These are phyloP conservation scores for Drosophila rellima DNA, from an alignment of 2,888 invertebrate genomes.

Conservation along the genomic window DNA sequence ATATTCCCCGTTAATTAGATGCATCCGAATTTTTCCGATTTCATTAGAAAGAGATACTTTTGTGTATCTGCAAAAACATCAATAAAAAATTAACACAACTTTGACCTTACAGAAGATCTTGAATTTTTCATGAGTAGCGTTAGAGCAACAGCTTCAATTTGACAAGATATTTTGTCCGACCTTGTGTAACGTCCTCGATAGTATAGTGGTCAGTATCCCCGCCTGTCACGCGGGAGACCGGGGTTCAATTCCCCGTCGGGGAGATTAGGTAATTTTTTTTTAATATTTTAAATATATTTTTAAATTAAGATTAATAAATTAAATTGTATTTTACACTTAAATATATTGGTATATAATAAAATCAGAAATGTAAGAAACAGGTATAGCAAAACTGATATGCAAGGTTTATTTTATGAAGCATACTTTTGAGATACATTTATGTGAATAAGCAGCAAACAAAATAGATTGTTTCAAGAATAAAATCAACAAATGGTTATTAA, in stretches of 20 bases:
- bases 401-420: background rate
- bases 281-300: background rate
- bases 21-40: background rate
- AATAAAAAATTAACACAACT: background rate
- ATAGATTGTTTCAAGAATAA: no score
- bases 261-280: conserved; percentile 22
- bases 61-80: background rate
- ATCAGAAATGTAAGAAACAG: background rate
- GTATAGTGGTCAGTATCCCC: conserved; percentile 72
- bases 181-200: conserved; percentile 41
- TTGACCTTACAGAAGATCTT: background rate
- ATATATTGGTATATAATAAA: background rate
- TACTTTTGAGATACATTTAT: background rate
- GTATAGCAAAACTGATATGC: no score
- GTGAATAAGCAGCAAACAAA: background rate
- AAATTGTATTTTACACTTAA: background rate
- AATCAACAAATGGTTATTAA: no score
- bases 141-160: background rate
- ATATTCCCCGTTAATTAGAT: background rate
- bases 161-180: background rate
- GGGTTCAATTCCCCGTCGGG: conserved; percentile 67
- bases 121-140: background rate
- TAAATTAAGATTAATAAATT: background rate
- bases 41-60: background rate
- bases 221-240: conserved; percentile 70